phyloP scores from a whole-genome alignment of 2,113 vertebrate species.

The Syngnathus typhle region DNA sequence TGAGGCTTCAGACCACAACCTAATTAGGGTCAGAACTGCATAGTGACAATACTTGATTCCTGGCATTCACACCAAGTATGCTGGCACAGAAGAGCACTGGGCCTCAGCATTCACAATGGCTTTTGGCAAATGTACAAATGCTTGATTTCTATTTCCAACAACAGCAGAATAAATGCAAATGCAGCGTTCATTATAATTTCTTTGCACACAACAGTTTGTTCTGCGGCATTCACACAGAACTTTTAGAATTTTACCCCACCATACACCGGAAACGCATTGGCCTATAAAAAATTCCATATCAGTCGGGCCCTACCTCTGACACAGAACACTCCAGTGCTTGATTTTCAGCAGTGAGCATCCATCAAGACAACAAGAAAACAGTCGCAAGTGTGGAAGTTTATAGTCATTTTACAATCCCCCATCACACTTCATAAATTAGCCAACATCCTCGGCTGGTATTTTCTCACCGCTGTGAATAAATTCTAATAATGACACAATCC shows the following conservation, averaged over 20 bases:
- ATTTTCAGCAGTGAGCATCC: not conserved
- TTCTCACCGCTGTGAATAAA: conserved; percentile 33
- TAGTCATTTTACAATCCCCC: not conserved
- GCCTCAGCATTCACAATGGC: not conserved
- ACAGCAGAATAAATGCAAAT: not conserved
- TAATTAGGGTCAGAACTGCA: not conserved
- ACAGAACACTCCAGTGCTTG: not conserved
- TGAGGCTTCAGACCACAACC: not conserved
- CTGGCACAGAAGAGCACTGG: not conserved
- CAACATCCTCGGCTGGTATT: conserved; percentile 14
- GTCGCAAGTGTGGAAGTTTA: not conserved
- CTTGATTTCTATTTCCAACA: not conserved
- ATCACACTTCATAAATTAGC: conserved; percentile 6
- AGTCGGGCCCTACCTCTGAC: not conserved
- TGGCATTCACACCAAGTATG: not conserved
- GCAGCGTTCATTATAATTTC: too few relatives aligned
- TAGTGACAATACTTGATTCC: not conserved
- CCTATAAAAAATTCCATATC: too few relatives aligned
- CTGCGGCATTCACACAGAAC: not conserved
- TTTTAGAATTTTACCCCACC: too few relatives aligned
- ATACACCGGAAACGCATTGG: too few relatives aligned
- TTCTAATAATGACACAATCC: conserved; percentile 14
- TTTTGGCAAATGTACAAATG: not conserved
- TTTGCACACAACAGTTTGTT: too few relatives aligned
- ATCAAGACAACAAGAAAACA: not conserved